These are phyloP conservation scores for Pegoplata infirma DNA, from an alignment of 2,888 invertebrate genomes.

Conservation along the genomic window DNA sequence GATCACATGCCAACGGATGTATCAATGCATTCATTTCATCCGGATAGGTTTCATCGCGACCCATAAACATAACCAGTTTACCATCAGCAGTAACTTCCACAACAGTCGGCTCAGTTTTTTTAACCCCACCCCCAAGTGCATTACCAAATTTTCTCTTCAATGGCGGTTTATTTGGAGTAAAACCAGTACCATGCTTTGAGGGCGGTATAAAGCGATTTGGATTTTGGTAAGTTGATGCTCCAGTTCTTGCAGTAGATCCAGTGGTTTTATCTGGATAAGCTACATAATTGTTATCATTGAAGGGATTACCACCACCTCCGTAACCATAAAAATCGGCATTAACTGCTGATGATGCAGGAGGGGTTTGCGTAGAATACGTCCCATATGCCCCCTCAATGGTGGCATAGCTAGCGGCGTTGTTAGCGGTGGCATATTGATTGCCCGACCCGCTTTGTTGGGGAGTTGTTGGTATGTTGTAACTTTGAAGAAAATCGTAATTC, in stretches of 20 bases:
- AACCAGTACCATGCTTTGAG: slow-evolving; percentile 38
- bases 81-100: slow-evolving; percentile 47
- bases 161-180: not conserved
- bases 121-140: slow-evolving; percentile 5
- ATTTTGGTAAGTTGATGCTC: slow-evolving; percentile 20
- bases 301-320: slow-evolving; percentile 10
- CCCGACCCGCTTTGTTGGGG: not conserved
- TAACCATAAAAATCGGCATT: slow-evolving; percentile 52
- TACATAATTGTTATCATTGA: slow-evolving; percentile 11
- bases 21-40: slow-evolving; percentile 78
- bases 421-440: slow-evolving; percentile 7
- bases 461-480: slow-evolving; percentile 55
- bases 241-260: not conserved
- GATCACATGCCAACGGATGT: slow-evolving; percentile 79
- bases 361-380: slow-evolving; percentile 8
- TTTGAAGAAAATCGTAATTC: slow-evolving; percentile 61
- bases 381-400: slow-evolving; percentile 29
- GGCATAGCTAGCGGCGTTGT: slow-evolving; percentile 10
- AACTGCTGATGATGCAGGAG: slow-evolving; percentile 16
- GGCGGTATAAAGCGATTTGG: slow-evolving; percentile 58
- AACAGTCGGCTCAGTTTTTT: slow-evolving; percentile 17
- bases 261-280: slow-evolving; percentile 14
- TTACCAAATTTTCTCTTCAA: slow-evolving; percentile 55
- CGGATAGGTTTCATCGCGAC: slow-evolving; percentile 72
- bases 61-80: slow-evolving; percentile 66